Base-by-base conservation (phyloP, 2,888 invertebrate species). In the Carabus problematicus region DNA sequence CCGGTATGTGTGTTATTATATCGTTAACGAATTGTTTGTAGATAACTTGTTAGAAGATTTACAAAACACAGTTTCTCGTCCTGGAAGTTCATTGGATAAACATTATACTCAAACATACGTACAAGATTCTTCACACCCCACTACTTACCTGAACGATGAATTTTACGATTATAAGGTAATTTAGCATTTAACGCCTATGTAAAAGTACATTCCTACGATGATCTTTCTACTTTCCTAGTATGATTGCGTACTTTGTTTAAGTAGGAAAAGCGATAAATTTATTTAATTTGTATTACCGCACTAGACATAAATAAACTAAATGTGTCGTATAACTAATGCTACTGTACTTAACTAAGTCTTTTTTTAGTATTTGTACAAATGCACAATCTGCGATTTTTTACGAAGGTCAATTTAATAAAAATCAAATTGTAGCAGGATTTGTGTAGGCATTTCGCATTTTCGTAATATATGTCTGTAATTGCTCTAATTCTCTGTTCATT, bases 11-110 rank as follows among this genome's bases (percentile, higher is more conserved):
- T 49, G 14, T 49, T 18, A 12, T 49, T 14, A 16, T 49, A 3
- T 11, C 18, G 8, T 14, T 49, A 49, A 8, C 12, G 8, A 64
- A 66, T 64, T 62, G 70, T 49, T 74, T 75, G 11, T 73, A 81
- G 82, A 82, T 77, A 75, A 82, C 73, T 72, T 82, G 55, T 72
- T 82, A 61, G 82, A 82, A 75, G 82, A 82, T 72, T 75, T 82
- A 9, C 82, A 82, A 74, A 82, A 78, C 70, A 81, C 82, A 1
- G 82, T 82, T 8, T 78, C 80, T 1, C 76, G 81, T 12, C 80
- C 82, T 14, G 78, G 78, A 8, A 79, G 80, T 70, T 77, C 81
- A 14, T 68, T 80, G 68, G 78, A 79, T n/a, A 75, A 29, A 29
- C 29, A 29, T 29, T 29, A 29, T 29, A 29, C 29, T 3, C 29